Percentiles rank a stretch among this genome's conserved stretches.
phyloP scores from a whole-genome alignment of 1,140 invertebrate genomes.

The Trachymyrmex cornetzi region DNA sequence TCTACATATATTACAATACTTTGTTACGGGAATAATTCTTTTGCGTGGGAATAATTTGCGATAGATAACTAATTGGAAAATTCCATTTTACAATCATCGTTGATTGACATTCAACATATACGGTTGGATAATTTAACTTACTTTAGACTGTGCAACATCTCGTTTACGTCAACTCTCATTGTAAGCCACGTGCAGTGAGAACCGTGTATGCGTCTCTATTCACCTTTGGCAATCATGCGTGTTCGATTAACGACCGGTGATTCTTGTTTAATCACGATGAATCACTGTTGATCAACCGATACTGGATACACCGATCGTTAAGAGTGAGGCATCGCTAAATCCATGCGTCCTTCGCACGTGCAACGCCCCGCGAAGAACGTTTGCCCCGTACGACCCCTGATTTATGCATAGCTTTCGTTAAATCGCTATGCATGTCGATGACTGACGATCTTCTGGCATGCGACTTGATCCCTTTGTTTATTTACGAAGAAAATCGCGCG shows the following conservation, averaged over 20 bases:
- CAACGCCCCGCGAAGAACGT: conserved; percentile 35
- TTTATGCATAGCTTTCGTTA: conserved; percentile 3
- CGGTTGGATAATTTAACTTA: conserved; percentile 25
- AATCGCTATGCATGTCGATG: background rate
- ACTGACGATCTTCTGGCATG: conserved; percentile 10
- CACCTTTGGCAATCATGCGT: conserved; percentile 50
- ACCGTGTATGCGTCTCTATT: conserved; percentile 25
- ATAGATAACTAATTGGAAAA: background rate
- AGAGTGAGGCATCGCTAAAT: conserved; percentile 47
- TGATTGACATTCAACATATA: background rate
- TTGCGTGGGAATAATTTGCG: background rate
- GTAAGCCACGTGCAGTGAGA: background rate
- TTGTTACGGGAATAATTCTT: background rate
- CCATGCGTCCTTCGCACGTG: conserved; percentile 52
- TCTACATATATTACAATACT: background rate
- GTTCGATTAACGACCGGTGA: conserved; percentile 44
- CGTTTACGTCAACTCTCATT: background rate
- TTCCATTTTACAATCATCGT: conserved; percentile 15
- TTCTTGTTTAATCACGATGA: conserved; percentile 50
- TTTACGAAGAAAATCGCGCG: background rate
- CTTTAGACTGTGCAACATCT: conserved; percentile 30
- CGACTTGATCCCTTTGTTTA: background rate
- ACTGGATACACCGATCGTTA: conserved; percentile 36
- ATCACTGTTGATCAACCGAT: conserved; percentile 22
- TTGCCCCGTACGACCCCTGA: background rate